Evolutionary conservation across 2,888 invertebrate species (phyloP).

Genomic region (Tipula vernalis): DNA sequence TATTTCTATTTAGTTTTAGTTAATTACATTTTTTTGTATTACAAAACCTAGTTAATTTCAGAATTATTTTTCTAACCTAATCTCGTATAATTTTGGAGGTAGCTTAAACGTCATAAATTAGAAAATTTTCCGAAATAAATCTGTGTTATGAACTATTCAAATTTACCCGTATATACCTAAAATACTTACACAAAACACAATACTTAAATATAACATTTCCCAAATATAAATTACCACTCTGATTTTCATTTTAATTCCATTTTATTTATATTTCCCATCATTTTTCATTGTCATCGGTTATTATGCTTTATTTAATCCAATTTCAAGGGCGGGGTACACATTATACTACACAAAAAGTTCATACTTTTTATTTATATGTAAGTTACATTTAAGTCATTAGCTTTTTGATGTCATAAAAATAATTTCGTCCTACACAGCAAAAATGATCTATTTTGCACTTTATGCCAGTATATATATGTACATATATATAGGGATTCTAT

Average conservation of each 20-base stretch:
- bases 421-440: not conserved
- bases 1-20: no score
- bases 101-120: not conserved
- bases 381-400: constrained; percentile 4
- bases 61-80: not conserved
- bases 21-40: no score
- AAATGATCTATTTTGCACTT: not conserved
- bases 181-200: not conserved
- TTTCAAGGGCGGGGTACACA: not conserved
- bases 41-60: not conserved
- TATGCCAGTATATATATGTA: not conserved
- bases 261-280: not conserved
- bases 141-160: not conserved
- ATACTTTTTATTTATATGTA: not conserved
- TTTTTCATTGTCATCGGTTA: not conserved
- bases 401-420: not conserved
- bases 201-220: not conserved
- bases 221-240: not conserved
- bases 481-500: not conserved
- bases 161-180: not conserved
- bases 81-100: not conserved
- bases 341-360: not conserved
- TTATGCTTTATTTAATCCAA: constrained; percentile 4
- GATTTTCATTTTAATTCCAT: not conserved
- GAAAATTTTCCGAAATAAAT: not conserved